Base-by-base conservation (phyloP, 2,888 invertebrate genomes). In the Doris montereyensis region DNA sequence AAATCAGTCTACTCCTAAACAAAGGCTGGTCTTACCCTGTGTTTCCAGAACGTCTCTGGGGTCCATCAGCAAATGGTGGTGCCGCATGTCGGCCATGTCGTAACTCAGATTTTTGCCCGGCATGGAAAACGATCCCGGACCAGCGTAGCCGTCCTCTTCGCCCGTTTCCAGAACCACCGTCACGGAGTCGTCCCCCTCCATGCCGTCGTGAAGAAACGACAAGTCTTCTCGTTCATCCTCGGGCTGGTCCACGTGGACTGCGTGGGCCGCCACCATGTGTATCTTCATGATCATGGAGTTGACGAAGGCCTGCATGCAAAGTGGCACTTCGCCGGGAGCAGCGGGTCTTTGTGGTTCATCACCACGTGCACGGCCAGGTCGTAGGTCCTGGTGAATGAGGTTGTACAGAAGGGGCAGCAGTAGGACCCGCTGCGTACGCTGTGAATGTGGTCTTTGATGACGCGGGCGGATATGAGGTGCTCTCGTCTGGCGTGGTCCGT, bases 331-430 rank as follows among this genome's bases (percentile, higher is more conserved):
- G 62, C 58, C 1, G 79, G 79, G 10, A 79, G 70, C 17, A 79
- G 58, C 32, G 35, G 60, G 3, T 79, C 75, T 21, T 28, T 68
- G 79, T 79, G 79, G 41, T 60, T 57, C 28, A 74, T 75, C 24
- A 79, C 60, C 10, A 79, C 79, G 68, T 79, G 79, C n/a, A 76
- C 24, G 5, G 79, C 79, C 30, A 79, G 62, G 41, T 79, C 79
- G 58, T 76, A 79, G 10, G 79, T 79, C 10, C 79, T 75, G 3
- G 74, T 67, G 32, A 79, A 75, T 2, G 79, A 35, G 41, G 65
- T 62, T 1, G 35, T 35, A 52, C 79, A 79, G 62, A 79, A 79
- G 1, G 79, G 79, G 26, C 79, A 79, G 52, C 79, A 75, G 76
- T 79, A 79, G 2, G 75, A 68, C 26, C 60, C 71, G 71, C 60